These are phyloP conservation scores for Hyalella azteca DNA, from an alignment of 2,888 invertebrate species.

Conservation along the genomic window DNA sequence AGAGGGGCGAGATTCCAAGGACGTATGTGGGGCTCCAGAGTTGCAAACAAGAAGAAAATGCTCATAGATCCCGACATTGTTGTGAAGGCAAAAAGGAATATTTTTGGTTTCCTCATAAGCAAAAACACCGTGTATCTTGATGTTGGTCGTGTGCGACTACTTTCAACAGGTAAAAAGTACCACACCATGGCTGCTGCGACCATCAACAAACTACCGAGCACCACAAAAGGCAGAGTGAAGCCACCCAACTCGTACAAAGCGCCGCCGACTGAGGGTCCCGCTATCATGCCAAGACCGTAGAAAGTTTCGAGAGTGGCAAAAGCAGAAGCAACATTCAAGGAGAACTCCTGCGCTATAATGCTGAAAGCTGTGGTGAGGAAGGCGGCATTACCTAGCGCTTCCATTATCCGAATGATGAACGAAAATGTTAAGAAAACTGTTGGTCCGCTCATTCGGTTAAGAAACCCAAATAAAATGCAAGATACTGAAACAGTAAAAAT, in stretches of 20 bases:
- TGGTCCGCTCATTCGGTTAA: conserved; percentile 61
- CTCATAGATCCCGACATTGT: conserved; percentile 80
- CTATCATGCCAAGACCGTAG: conserved; percentile 84
- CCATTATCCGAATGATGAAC: conserved; percentile 65
- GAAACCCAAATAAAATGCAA: conserved; percentile 73
- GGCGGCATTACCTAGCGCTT: conserved; percentile 65
- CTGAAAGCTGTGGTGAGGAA: conserved; percentile 65
- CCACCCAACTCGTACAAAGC: conserved; percentile 80
- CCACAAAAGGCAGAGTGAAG: conserved; percentile 80
- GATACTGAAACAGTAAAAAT: conserved; percentile 82
- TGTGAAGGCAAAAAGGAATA: conserved; percentile 73
- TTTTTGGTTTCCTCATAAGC: conserved; percentile 75
- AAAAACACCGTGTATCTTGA: conserved; percentile 62
- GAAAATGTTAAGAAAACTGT: conserved; percentile 64
- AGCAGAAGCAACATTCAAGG: conserved; percentile 81
- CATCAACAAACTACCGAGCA: conserved; percentile 77
- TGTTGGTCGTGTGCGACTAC: conserved; percentile 32
- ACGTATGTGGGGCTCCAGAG: conserved; percentile 84
- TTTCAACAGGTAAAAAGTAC: conserved; percentile 70
- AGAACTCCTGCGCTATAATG: conserved; percentile 65
- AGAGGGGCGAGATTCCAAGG: conserved; percentile 70
- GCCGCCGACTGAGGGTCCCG: conserved; percentile 89
- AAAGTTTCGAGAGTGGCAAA: conserved; percentile 86
- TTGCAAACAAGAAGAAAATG: conserved; percentile 86
- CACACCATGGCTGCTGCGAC: conserved; percentile 77